Evolutionary conservation across 2,113 vertebrate genomes (phyloP).

Genomic region (Phalacrocorax pelagicus): DNA sequence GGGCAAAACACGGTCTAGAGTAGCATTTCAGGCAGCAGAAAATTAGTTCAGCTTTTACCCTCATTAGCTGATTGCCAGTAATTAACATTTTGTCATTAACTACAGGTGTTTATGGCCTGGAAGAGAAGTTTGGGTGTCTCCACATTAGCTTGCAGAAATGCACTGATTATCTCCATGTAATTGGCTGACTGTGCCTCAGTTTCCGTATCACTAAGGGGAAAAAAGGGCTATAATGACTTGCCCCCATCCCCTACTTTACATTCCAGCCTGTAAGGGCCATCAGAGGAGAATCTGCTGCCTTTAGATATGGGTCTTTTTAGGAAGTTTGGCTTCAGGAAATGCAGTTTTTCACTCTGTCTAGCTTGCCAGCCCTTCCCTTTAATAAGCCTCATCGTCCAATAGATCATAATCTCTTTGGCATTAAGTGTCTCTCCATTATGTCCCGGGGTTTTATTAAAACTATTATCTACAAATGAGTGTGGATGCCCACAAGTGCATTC

Average conservation of each 20-base stretch:
- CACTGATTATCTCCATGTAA: constrained; percentile 50
- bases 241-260: not conserved
- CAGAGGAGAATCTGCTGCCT: not conserved
- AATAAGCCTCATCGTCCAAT: not conserved
- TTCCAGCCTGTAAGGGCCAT: not conserved
- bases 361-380: not conserved
- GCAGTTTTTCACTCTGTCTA: not conserved
- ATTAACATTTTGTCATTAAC: constrained; percentile 71
- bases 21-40: constrained; percentile 59
- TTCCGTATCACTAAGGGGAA: not conserved
- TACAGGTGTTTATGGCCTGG: constrained; percentile 60
- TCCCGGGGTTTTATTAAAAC: not conserved
- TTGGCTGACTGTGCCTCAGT: constrained; percentile 49
- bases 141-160: constrained; percentile 10
- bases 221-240: not conserved
- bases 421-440: not conserved
- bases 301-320: not conserved
- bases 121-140: constrained; percentile 52
- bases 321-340: not conserved
- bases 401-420: constrained; percentile 25
- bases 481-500: not conserved
- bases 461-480: not conserved
- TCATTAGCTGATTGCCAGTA: constrained; percentile 69
- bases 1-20: constrained; percentile 56
- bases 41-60: constrained; percentile 70